These are phyloP conservation scores for Pandemis corylana DNA, from an alignment of 2,888 invertebrate species.

Conservation along the genomic window DNA sequence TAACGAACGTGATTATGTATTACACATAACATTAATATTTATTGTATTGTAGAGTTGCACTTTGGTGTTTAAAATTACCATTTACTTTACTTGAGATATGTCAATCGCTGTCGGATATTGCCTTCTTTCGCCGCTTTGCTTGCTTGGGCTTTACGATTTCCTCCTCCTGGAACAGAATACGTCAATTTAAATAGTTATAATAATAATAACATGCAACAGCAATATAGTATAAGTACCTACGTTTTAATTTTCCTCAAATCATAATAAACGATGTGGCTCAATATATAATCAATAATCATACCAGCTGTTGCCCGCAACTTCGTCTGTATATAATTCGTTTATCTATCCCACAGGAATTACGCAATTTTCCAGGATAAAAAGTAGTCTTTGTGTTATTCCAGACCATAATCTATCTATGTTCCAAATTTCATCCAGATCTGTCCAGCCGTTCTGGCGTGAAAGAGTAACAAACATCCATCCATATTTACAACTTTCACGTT, in stretches of 20 bases:
- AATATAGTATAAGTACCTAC: background rate
- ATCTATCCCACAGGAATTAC: too few relatives aligned
- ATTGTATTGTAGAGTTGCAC: constrained; percentile 82
- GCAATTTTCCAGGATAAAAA: too few relatives aligned
- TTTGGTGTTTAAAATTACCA: constrained; percentile 81
- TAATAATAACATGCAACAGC: background rate
- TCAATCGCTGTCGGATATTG: constrained; percentile 97
- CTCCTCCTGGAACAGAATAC: constrained; percentile 88
- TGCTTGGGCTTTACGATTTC: constrained; percentile 96
- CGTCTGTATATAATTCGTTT: too few relatives aligned
- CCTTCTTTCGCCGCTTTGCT: constrained; percentile 96
- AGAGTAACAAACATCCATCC: too few relatives aligned
- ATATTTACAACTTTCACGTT: too few relatives aligned
- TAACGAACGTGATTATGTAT: constrained; percentile 59
- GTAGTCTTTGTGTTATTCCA: too few relatives aligned
- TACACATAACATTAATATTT: constrained; percentile 67
- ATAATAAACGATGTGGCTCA: background rate
- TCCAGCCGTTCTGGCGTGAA: too few relatives aligned
- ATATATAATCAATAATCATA: too few relatives aligned
- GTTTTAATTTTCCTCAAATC: constrained; percentile 25
- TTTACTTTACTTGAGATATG: constrained; percentile 77
- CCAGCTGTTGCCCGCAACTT: too few relatives aligned
- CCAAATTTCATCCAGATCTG: too few relatives aligned
- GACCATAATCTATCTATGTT: too few relatives aligned
- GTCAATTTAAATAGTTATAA: background rate